A percentile compares a stretch with the other conserved stretches of the same genome.
Conservation (phyloP, 2,113 vertebrate genomes). For the Carettochelys insculpta region DNA sequence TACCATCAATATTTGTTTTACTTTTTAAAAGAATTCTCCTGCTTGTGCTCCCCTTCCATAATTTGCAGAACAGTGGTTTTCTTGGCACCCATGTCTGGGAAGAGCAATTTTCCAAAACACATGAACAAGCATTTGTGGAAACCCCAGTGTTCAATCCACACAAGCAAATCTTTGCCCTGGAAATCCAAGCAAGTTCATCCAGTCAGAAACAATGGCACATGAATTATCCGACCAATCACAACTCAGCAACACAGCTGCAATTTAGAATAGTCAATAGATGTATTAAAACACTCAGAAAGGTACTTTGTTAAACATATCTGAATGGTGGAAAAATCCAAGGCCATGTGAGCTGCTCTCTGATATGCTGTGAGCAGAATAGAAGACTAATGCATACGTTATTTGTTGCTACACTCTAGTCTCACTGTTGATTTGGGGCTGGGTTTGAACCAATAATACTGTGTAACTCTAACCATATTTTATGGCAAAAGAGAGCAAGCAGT, state of each 20-base stretch:
- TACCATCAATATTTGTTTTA: background rate
- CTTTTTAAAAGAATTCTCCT: background rate
- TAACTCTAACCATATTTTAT: constrained; percentile 39
- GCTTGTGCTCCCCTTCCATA: background rate
- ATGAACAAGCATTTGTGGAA: fast-evolving
- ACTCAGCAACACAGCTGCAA: background rate
- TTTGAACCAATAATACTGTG: background rate
- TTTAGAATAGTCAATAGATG: background rate
- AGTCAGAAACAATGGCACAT: background rate
- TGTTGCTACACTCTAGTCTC: constrained; percentile 13
- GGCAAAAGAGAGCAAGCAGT: too few species aligned
- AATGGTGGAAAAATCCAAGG: background rate
- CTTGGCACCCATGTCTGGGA: background rate
- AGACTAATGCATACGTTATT: background rate
- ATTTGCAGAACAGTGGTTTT: background rate
- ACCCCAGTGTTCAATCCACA: background rate
- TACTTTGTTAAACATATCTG: constrained; percentile 36
- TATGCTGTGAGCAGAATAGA: background rate
- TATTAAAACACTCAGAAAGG: constrained; percentile 46
- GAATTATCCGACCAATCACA: constrained; percentile 1
- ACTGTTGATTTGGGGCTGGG: constrained; percentile 10
- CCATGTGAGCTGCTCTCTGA: background rate
- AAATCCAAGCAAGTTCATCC: background rate
- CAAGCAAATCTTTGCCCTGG: background rate
- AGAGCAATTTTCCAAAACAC: constrained; percentile 27